Percentiles rank a stretch among this genome's conserved stretches.
Evolutionary conservation across 2,888 invertebrate species (phyloP).

Genomic region (Dasypolia templi): DNA sequence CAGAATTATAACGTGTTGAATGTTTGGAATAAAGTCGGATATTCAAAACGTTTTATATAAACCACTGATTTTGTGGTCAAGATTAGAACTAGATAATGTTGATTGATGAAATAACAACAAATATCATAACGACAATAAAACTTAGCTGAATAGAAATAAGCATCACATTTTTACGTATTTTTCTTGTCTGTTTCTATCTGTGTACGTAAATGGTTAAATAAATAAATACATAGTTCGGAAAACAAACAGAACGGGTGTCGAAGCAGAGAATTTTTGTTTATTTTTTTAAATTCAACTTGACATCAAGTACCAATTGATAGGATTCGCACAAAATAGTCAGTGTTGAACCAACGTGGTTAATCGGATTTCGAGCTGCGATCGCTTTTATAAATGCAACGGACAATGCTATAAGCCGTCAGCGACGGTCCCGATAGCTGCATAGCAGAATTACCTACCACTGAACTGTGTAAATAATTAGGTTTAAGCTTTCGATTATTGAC

Average conservation of each 20-base stretch:
- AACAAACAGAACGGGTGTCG: slow-evolving; percentile 14
- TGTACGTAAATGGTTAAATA: neutral
- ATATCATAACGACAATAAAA: neutral
- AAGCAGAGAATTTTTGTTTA: slow-evolving; percentile 19
- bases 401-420: slow-evolving; percentile 68
- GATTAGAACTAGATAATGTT: neutral
- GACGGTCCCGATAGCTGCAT: slow-evolving; percentile 54
- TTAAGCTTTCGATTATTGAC: slow-evolving; percentile 23
- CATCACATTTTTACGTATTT: neutral
- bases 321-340: slow-evolving; percentile 72
- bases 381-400: slow-evolving; percentile 76
- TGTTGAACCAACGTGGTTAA: slow-evolving; percentile 72
- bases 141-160: slow-evolving; percentile 14
- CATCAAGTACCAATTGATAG: slow-evolving; percentile 70
- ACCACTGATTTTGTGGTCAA: neutral
- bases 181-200: too few species aligned
- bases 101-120: neutral
- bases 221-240: too few species aligned
- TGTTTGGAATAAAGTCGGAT: neutral
- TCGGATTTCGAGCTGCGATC: slow-evolving; percentile 75
- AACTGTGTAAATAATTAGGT: slow-evolving; percentile 56
- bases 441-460: slow-evolving; percentile 54
- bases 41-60: neutral
- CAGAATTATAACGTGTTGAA: neutral
- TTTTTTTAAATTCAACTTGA: slow-evolving; percentile 54